These are phyloP conservation scores for Kudoa iwatai DNA, from an alignment of 30 jellyfish, hydroid and myxozoan genomes.

Conservation along the genomic window DNA sequence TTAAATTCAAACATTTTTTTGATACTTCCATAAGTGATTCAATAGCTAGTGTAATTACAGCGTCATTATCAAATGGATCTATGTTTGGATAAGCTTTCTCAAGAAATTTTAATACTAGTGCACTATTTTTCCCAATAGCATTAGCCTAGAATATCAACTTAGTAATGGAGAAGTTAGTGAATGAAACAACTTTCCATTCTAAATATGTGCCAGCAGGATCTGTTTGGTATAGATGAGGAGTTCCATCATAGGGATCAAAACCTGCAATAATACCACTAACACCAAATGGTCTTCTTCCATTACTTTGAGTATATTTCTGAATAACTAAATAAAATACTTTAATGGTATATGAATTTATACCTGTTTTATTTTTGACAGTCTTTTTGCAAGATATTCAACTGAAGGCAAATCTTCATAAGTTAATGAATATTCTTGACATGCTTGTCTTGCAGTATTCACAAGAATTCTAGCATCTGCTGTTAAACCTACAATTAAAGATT, in stretches of 20 bases:
- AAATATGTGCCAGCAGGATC: slow-evolving; percentile 68
- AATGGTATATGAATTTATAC: slow-evolving; percentile 1
- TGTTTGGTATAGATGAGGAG: slow-evolving; percentile 41
- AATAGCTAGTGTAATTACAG: slow-evolving; percentile 24
- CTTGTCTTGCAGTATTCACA: slow-evolving; percentile 60
- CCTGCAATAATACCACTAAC: slow-evolving; percentile 38
- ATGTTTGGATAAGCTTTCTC: slow-evolving; percentile 32
- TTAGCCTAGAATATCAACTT: slow-evolving; percentile 8
- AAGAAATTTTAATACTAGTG: slow-evolving; percentile 35
- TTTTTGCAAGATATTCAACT: slow-evolving; percentile 31
- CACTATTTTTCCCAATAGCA: slow-evolving; percentile 60
- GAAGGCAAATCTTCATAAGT: slow-evolving; percentile 52
- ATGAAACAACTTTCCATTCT: slow-evolving; percentile 16
- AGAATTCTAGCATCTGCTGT: slow-evolving; percentile 81
- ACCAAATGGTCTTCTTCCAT: slow-evolving; percentile 63
- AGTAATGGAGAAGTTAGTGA: not conserved
- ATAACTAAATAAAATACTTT: too few species aligned
- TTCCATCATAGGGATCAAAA: slow-evolving; percentile 49
- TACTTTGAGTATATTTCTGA: slow-evolving; percentile 35
- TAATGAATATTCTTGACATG: slow-evolving; percentile 56
- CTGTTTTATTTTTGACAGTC: slow-evolving; percentile 42
- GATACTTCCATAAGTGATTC: slow-evolving; percentile 32
- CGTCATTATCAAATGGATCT: slow-evolving; percentile 14
- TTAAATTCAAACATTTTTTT: not conserved
- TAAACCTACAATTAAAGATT: slow-evolving; percentile 5